Evolutionary conservation across 1,140 invertebrate genomes (phyloP).

Genomic region (Linepithema humile): DNA sequence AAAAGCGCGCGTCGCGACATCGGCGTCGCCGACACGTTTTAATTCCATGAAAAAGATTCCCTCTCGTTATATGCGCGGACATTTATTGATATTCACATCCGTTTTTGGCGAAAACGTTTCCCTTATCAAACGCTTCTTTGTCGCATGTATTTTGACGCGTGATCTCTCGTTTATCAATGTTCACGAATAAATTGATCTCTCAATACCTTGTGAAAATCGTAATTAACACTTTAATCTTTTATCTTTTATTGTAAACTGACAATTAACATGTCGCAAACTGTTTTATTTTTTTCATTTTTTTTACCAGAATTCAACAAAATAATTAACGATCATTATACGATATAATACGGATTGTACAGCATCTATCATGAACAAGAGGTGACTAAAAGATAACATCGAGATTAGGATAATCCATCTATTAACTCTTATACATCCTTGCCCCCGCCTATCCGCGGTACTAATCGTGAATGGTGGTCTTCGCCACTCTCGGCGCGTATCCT

Average conservation of each 20-base stretch:
- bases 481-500: constrained; percentile 26
- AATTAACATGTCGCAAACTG: no score
- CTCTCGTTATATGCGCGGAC: background rate
- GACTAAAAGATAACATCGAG: background rate
- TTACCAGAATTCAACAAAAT: no score
- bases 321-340: background rate
- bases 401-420: background rate
- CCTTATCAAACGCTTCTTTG: background rate
- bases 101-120: constrained; percentile 5
- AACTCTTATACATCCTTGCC: background rate
- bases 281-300: no score
- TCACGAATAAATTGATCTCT: background rate
- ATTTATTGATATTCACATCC: constrained; percentile 46
- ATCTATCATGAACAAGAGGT: background rate
- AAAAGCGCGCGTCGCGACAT: constrained; percentile 33
- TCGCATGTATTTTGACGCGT: background rate
- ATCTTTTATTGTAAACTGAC: no score
- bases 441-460: background rate
- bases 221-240: no score
- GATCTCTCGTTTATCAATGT: background rate
- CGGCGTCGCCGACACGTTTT: constrained; percentile 42
- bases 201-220: background rate
- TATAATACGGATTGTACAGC: background rate
- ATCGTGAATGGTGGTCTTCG: background rate
- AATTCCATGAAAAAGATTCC: constrained; percentile 30